Evolutionary conservation across 2,797 vertebrate species (phyloP).

Genomic region (Oryzias sinensis): DNA sequence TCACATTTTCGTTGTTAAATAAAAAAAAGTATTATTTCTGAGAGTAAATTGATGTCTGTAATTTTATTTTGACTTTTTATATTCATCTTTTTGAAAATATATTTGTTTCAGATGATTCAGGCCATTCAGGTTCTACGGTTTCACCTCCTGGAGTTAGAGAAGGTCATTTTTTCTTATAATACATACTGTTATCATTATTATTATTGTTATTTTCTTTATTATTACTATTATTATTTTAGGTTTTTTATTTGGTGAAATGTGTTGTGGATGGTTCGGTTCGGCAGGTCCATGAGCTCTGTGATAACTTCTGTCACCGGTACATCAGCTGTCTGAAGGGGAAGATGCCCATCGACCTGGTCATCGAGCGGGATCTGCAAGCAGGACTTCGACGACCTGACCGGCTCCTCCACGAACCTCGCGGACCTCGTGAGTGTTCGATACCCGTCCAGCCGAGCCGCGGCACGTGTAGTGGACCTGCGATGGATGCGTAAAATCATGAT

Average conservation of each 20-base stretch:
- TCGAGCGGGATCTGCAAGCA: slow-evolving; percentile 93
- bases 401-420: slow-evolving; percentile 90
- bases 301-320: slow-evolving; percentile 98
- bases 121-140: slow-evolving; percentile 96
- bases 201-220: background rate
- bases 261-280: background rate
- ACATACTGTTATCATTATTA: slow-evolving; percentile 46
- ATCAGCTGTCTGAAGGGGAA: slow-evolving; percentile 98
- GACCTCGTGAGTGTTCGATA: slow-evolving; percentile 86
- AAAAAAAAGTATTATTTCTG: no score
- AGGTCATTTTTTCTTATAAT: slow-evolving; percentile 70
- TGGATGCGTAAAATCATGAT: no score
- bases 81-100: background rate
- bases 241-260: background rate
- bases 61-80: background rate
- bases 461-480: no score
- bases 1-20: no score
- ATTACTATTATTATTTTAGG: background rate
- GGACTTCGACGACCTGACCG: slow-evolving; percentile 92
- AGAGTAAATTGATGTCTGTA: background rate
- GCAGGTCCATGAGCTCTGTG: slow-evolving; percentile 94
- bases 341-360: slow-evolving; percentile 97
- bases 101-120: slow-evolving; percentile 90
- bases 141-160: slow-evolving; percentile 95
- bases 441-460: background rate